Percentiles rank a stretch among this genome's conserved stretches.
These are phyloP conservation scores for Tapera naevia DNA, from an alignment of 2,797 vertebrate genomes.

Conservation along the genomic window DNA sequence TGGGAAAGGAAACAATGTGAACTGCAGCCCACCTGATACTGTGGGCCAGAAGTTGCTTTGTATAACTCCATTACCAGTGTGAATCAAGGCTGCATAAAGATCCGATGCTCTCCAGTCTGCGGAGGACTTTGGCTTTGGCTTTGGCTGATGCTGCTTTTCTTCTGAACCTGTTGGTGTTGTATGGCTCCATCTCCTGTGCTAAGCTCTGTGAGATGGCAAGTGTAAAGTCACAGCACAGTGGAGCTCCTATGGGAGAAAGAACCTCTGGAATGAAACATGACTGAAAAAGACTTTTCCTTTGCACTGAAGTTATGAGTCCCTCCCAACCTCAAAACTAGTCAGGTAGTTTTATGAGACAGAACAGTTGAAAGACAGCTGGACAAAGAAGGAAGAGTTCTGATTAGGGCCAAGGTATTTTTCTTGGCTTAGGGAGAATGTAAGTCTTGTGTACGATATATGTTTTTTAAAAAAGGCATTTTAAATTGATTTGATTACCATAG, in stretches of 20 bases:
- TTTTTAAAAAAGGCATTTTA: constrained; percentile 52
- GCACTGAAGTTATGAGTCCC: background rate
- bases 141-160: background rate
- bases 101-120: background rate
- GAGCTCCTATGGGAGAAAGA: background rate
- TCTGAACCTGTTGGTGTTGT: background rate
- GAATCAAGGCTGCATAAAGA: accelerated
- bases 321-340: background rate
- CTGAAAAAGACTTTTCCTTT: background rate
- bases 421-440: background rate
- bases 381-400: background rate
- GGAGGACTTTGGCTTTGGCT: background rate
- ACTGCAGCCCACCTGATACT: background rate
- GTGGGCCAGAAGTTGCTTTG: background rate
- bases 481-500: constrained; percentile 54
- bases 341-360: background rate
- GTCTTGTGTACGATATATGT: background rate
- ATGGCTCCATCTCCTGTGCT: background rate
- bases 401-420: background rate
- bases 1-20: background rate
- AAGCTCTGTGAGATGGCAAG: background rate
- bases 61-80: background rate
- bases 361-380: background rate
- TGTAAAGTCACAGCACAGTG: background rate
- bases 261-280: background rate